phyloP scores from a whole-genome alignment of 2,888 invertebrate genomes.

The Drosophila rubida region DNA sequence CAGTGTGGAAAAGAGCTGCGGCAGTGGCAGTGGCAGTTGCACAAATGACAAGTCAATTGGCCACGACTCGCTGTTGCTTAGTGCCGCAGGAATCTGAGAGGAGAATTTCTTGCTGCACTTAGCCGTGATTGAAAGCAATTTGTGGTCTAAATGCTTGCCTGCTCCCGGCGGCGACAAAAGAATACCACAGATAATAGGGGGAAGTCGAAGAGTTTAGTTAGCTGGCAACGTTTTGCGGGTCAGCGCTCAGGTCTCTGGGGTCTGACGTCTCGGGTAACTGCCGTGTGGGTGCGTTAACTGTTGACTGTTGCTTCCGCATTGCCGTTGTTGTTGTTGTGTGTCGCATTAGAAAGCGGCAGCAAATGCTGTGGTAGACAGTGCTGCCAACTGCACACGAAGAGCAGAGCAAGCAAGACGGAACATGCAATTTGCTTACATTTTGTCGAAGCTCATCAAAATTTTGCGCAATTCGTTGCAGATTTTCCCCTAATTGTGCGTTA shows the following conservation, averaged over 20 bases:
- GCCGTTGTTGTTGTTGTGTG: slow-evolving; percentile 22
- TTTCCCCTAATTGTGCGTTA: slow-evolving; percentile 70
- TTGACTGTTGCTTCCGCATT: slow-evolving; percentile 42
- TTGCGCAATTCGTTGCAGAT: slow-evolving; percentile 63
- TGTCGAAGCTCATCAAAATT: slow-evolving; percentile 46
- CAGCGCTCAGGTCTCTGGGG: slow-evolving; percentile 19
- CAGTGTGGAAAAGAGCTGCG: too few species aligned
- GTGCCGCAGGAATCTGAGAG: slow-evolving; percentile 10
- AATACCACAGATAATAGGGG: not conserved
- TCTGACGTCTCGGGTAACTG: slow-evolving; percentile 8
- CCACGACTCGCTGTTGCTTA: slow-evolving; percentile 17
- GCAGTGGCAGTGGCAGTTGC: slow-evolving; percentile 2
- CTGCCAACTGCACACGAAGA: not conserved
- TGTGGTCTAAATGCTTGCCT: slow-evolving; percentile 41
- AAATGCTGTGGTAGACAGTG: slow-evolving; percentile 34
- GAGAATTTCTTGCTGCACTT: slow-evolving; percentile 34
- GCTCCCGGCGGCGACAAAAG: slow-evolving; percentile 22
- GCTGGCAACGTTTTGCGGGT: slow-evolving; percentile 31
- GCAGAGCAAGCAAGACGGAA: slow-evolving; percentile 1
- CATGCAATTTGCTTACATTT: slow-evolving; percentile 37
- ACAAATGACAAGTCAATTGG: slow-evolving; percentile 40
- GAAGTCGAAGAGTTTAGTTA: slow-evolving; percentile 1
- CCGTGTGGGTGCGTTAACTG: slow-evolving; percentile 45
- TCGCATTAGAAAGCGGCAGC: slow-evolving; percentile 67
- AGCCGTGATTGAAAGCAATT: slow-evolving; percentile 51